Base-by-base conservation (phyloP, 2,888 invertebrate species). In the Drosophila austrosaltans region DNA sequence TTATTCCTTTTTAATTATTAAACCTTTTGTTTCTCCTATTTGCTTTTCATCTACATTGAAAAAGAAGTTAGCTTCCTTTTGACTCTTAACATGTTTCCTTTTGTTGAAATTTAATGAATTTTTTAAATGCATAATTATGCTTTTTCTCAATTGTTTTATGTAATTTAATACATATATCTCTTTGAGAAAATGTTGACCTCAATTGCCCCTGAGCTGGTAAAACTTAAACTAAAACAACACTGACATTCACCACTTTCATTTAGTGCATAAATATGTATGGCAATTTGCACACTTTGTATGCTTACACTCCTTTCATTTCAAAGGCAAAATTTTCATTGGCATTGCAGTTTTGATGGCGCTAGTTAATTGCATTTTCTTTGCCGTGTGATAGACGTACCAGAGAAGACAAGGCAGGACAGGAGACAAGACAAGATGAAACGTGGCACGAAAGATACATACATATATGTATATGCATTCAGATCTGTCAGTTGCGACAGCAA, bases 351-450 rank as follows among this genome's bases (percentile, higher is more conserved):
- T 74, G 82, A 82, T 80, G 69, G 76, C 72, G 69, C 72, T 80
- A 69, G 78, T 80, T 82, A 82, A 81, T 81, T 81, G 81, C 81
- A 80, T 81, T 81, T 75, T 82, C 82, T 69, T 72, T 63, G 69
- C 69, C 72, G 39, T 60, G 64, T 76, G 70, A 75, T 75, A 79
- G 76, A 79, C 72, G 64, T 32, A 32, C 36, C 36, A 62, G 82
- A 70, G 57, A 70, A 25, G 56, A 42, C 42, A 39, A 70, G 70
- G 68, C 76, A 74, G 30, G 59, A 56, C 36, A 53, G 28, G 28
- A 48, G 48, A 79, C 75, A 63, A 62, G 82, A 70, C 62, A 76
- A 76, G 71, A 72, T 66, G 59, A 67, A 57, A 69, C 61, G 56
- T 75, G 72, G 69, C 76, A 71, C 28, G 54, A 58, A 20, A 36